Conservation (phyloP, 2,888 invertebrate species). For the Ectemnius cavifrons region DNA sequence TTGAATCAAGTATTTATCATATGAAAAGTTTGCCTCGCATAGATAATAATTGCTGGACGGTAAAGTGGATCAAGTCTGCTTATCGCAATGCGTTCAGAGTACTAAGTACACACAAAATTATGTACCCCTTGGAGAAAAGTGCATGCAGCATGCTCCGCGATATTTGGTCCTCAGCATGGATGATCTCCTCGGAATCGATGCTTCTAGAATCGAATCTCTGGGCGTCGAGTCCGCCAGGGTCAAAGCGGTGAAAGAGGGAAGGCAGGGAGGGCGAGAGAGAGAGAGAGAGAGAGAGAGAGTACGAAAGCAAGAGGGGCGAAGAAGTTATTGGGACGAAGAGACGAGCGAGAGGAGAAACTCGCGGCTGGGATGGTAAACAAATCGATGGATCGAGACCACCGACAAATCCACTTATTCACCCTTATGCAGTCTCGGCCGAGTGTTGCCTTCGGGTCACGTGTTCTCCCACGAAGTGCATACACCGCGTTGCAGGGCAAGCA, state of each 20-base stretch:
- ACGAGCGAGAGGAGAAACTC: slow-evolving; percentile 2
- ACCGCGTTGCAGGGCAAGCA: slow-evolving; percentile 28
- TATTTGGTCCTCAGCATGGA: not conserved
- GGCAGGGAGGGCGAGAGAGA: not conserved
- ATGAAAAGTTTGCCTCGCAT: too few species aligned
- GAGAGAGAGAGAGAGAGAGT: not conserved
- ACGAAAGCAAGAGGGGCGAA: too few species aligned
- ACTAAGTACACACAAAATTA: not conserved
- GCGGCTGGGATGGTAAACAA: slow-evolving; percentile 38
- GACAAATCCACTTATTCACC: slow-evolving; percentile 48
- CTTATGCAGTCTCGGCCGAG: slow-evolving; percentile 27
- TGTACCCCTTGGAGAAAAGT: not conserved
- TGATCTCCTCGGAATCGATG: not conserved
- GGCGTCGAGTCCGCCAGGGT: slow-evolving; percentile 5
- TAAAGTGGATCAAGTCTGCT: not conserved
- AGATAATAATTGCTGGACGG: not conserved
- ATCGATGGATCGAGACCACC: slow-evolving; percentile 39
- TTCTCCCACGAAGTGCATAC: slow-evolving; percentile 39
- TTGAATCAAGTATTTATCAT: not conserved
- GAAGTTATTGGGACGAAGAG: not conserved
- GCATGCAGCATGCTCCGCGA: not conserved
- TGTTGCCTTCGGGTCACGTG: slow-evolving; percentile 40
- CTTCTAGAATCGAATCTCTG: slow-evolving; percentile 6
- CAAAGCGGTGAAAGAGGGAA: not conserved
- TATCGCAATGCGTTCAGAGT: not conserved